Percentiles rank a stretch among this genome's conserved stretches.
phyloP scores from a whole-genome alignment of 2,113 vertebrate genomes.

The Phasianus colchicus region DNA sequence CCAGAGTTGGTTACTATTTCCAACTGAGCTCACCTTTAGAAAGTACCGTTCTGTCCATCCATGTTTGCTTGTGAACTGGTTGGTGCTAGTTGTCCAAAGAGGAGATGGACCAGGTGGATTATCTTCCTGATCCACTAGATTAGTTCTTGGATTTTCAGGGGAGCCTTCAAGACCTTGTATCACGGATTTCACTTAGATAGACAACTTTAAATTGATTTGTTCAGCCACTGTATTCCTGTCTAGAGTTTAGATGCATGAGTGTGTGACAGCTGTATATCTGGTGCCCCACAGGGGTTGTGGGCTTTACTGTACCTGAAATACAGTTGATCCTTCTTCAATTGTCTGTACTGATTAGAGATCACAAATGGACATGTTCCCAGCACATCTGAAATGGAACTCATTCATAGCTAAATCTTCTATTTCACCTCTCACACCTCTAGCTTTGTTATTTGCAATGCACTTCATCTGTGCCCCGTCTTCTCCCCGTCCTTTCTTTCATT shows the following conservation, averaged over 20 bases:
- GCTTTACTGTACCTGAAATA: background rate
- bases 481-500: background rate
- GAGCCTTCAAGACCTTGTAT: background rate
- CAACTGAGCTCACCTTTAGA: constrained; percentile 2
- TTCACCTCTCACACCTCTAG: background rate
- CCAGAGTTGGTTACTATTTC: background rate
- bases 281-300: background rate
- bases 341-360: background rate
- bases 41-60: background rate
- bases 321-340: background rate
- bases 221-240: background rate
- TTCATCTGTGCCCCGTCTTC: background rate
- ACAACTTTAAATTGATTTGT: background rate
- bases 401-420: background rate
- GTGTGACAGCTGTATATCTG: background rate
- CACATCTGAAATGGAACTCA: background rate
- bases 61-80: background rate
- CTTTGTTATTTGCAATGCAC: background rate
- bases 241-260: background rate
- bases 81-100: background rate
- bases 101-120: background rate
- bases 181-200: background rate
- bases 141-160: background rate
- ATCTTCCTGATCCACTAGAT: background rate
- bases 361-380: background rate